Percentiles rank a stretch among this genome's conserved stretches.
phyloP scores from a whole-genome alignment of 1,140 invertebrate species.

The Hetaerina americana region DNA sequence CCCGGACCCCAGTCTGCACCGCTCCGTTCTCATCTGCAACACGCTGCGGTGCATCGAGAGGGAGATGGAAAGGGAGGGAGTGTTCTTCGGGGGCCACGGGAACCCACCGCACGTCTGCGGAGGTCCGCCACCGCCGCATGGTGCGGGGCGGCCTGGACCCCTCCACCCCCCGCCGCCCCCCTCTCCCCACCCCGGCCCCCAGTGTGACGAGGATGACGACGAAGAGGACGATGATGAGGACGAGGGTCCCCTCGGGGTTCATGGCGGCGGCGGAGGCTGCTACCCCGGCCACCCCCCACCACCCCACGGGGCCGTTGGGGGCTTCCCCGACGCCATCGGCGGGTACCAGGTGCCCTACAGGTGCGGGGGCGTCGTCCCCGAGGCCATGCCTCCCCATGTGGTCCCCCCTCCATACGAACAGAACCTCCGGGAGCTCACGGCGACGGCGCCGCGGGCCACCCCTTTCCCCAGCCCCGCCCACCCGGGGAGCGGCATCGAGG shows the following conservation, averaged over 20 bases:
- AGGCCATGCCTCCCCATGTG: conserved; percentile 30
- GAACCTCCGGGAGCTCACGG: conserved; percentile 16
- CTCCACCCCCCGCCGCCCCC: conserved; percentile 23
- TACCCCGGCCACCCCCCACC: conserved; percentile 30
- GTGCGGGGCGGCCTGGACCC: conserved; percentile 11
- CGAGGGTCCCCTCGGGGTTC: conserved; percentile 26
- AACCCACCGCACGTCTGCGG: conserved; percentile 29
- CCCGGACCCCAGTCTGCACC: conserved; percentile 75
- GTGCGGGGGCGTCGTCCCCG: conserved; percentile 21
- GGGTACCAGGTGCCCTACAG: neutral
- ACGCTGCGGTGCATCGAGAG: conserved; percentile 79
- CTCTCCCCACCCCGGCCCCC: conserved; percentile 1
- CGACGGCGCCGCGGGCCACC: conserved; percentile 18
- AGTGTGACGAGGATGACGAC: neutral
- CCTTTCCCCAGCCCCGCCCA: conserved; percentile 19
- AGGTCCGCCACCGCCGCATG: conserved; percentile 14
- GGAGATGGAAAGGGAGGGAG: conserved; percentile 72
- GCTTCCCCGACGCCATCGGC: neutral
- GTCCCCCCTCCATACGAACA: conserved; percentile 20
- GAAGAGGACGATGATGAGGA: neutral
- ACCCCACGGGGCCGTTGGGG: neutral
- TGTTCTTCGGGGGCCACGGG: conserved; percentile 13
- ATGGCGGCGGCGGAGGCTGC: conserved; percentile 44
- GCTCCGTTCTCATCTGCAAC: conserved; percentile 89
- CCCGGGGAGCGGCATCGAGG: conserved; percentile 33